Evolutionary conservation across 2,797 vertebrate species (phyloP).

Genomic region (Phrynocephalus forsythii): DNA sequence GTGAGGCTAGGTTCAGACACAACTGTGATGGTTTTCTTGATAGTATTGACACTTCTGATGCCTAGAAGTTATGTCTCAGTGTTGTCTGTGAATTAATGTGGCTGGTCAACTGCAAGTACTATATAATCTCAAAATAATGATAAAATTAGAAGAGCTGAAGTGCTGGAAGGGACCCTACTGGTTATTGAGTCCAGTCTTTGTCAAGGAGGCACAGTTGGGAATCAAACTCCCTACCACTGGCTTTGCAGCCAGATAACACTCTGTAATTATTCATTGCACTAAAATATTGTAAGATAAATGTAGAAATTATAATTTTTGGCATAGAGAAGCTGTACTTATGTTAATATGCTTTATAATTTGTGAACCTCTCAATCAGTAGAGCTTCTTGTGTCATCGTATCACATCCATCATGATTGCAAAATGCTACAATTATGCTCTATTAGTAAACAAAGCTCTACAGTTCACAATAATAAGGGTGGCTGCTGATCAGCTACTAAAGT

Average conservation of each 20-base stretch:
- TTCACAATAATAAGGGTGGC: background rate
- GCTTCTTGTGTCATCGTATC: background rate
- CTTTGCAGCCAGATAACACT: too few species aligned
- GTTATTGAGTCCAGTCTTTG: too few species aligned
- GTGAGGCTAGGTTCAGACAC: background rate
- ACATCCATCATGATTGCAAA: background rate
- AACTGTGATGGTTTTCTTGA: background rate
- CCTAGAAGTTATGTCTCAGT: background rate
- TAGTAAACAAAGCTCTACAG: background rate
- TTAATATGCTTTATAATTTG: background rate
- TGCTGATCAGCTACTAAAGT: background rate
- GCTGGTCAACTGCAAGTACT: too few species aligned
- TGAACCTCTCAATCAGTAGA: background rate
- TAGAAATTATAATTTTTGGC: background rate
- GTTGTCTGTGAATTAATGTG: background rate
- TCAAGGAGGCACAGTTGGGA: too few species aligned
- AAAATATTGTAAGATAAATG: background rate
- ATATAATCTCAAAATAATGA: background rate
- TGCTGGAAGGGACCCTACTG: too few species aligned
- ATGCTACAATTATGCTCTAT: background rate
- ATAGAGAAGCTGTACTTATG: background rate
- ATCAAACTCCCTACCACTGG: too few species aligned
- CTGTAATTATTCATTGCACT: too few species aligned
- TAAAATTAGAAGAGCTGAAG: too few species aligned
- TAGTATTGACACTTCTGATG: background rate